These are phyloP conservation scores for Lycaon pictus DNA, from an alignment of 2,113 vertebrate genomes.

Conservation along the genomic window DNA sequence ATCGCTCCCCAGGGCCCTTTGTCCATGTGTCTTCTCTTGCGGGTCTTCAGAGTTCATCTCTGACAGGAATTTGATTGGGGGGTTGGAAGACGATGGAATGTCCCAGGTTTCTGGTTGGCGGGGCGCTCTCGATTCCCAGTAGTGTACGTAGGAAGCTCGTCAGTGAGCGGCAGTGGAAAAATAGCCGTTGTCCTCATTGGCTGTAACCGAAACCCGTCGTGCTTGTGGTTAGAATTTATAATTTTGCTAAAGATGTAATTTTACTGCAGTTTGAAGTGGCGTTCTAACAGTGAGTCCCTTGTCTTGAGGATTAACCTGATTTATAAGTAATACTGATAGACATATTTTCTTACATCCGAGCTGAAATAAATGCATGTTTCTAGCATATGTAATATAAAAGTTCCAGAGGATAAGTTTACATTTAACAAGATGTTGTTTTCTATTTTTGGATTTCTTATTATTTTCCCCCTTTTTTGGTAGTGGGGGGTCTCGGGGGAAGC, in stretches of 20 bases:
- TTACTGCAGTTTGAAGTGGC: constrained; percentile 44
- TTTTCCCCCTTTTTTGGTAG: constrained; percentile 43
- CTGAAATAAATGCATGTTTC: constrained; percentile 75
- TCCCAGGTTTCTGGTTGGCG: background rate
- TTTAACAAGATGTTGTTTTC: constrained; percentile 79
- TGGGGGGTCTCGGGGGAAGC: constrained; percentile 48
- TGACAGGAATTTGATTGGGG: background rate
- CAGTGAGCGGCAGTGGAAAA: background rate
- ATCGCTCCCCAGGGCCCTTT: background rate
- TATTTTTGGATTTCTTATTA: constrained; percentile 78
- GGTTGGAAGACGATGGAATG: background rate
- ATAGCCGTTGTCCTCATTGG: constrained; percentile 2
- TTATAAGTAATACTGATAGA: constrained; percentile 69
- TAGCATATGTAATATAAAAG: constrained; percentile 72
- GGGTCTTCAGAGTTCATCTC: constrained; percentile 27
- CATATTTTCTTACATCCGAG: constrained; percentile 78
- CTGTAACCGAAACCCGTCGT: background rate
- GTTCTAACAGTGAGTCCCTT: constrained; percentile 58
- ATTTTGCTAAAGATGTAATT: constrained; percentile 66
- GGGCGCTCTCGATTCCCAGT: background rate
- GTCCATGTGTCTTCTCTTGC: background rate
- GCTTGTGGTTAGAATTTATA: constrained; percentile 59
- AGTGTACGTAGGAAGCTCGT: background rate
- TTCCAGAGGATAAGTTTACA: constrained; percentile 80
- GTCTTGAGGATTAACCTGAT: constrained; percentile 67